Conservation (phyloP, 2,888 invertebrate genomes). For the Ganaspis brasiliensis region DNA sequence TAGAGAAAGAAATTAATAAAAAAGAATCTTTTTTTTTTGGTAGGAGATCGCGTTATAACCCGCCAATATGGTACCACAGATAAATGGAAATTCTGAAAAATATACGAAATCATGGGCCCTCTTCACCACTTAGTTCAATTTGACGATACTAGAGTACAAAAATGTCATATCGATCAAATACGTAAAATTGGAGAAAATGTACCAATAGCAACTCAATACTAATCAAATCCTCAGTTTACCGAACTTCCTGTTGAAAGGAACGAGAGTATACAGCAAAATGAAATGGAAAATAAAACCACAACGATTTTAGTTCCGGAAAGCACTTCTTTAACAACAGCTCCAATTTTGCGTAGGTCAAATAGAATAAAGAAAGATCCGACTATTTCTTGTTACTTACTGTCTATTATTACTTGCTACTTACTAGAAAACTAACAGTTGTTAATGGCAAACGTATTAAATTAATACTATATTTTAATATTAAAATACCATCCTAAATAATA, state of each 20-base stretch:
- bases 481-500: too few relatives aligned
- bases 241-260: not conserved
- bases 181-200: conserved; percentile 27
- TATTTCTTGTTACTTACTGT: too few relatives aligned
- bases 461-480: too few relatives aligned
- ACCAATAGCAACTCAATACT: not conserved
- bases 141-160: conserved; percentile 57
- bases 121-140: conserved; percentile 58
- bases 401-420: too few relatives aligned
- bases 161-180: conserved; percentile 59
- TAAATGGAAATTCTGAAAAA: conserved; percentile 57
- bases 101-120: conserved; percentile 53
- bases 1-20: not conserved
- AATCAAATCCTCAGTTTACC: not conserved
- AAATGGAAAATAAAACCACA: too few relatives aligned
- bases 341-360: too few relatives aligned
- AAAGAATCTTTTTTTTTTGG: not conserved
- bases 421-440: too few relatives aligned
- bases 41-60: conserved; percentile 49
- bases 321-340: not conserved
- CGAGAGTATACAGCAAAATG: too few relatives aligned
- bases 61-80: conserved; percentile 47
- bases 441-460: too few relatives aligned
- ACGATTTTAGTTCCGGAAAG: not conserved
- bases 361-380: too few relatives aligned